phyloP scores from a whole-genome alignment of 2,797 vertebrate species.

The Brotula barbata region DNA sequence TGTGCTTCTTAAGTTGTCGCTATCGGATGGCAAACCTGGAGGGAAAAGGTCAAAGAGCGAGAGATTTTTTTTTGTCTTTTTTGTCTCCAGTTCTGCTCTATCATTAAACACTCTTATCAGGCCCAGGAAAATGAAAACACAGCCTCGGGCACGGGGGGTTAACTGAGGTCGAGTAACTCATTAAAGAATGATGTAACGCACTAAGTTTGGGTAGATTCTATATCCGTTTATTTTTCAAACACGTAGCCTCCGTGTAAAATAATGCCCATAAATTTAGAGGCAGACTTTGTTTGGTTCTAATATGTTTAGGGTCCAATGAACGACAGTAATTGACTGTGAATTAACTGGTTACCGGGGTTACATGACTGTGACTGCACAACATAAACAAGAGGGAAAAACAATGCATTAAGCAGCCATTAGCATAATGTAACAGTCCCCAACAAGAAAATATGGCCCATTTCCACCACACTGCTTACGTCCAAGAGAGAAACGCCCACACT shows the following conservation, averaged over 20 bases:
- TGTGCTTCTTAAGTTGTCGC: conserved; percentile 52
- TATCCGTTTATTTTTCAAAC: conserved; percentile 11
- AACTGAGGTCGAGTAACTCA: conserved; percentile 49
- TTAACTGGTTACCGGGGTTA: conserved; percentile 23
- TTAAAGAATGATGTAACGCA: conserved; percentile 14
- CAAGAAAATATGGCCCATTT: conserved; percentile 35
- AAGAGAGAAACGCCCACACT: conserved; percentile 49
- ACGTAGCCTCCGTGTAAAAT: neutral
- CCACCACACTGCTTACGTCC: conserved; percentile 25
- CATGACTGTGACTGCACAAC: conserved; percentile 10
- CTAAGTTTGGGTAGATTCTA: conserved; percentile 12
- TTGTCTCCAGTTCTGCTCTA: conserved; percentile 36
- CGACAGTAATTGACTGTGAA: conserved; percentile 6
- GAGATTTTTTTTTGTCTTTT: conserved; percentile 22
- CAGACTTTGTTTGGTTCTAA: neutral
- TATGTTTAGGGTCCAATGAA: neutral
- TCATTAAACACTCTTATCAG: conserved; percentile 53
- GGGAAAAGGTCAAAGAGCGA: conserved; percentile 51
- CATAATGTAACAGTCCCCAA: conserved; percentile 17
- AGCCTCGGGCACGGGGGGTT: conserved; percentile 51
- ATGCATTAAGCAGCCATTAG: conserved; percentile 35
- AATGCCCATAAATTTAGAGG: too few species aligned
- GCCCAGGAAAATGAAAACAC: conserved; percentile 49
- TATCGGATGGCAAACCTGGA: conserved; percentile 58
- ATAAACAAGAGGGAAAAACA: conserved; percentile 32